These are phyloP conservation scores for Romanomermis culicivorax DNA, from an alignment of 2,888 invertebrate genomes.

Conservation along the genomic window DNA sequence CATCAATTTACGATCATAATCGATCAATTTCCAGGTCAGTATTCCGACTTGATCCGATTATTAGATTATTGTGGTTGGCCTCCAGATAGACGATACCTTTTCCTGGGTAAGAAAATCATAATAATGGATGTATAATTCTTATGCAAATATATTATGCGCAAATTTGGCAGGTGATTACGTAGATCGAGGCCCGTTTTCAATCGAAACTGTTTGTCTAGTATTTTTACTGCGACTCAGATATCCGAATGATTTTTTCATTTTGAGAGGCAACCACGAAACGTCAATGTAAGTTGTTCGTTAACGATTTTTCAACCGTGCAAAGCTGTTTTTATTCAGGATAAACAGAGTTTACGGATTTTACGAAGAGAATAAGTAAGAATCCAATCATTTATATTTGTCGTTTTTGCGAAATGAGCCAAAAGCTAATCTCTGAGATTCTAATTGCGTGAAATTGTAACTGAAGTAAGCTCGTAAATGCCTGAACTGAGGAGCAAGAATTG, in stretches of 20 bases:
- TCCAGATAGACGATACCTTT: background rate
- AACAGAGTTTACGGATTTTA: background rate
- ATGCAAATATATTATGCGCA: no score
- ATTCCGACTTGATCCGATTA: background rate
- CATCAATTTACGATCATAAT: no score
- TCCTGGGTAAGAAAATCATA: background rate
- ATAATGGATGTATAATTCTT: no score
- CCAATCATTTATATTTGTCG: no score
- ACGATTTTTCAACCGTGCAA: background rate
- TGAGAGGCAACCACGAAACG: background rate
- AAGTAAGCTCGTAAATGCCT: no score
- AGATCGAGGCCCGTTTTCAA: background rate
- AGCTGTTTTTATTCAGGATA: background rate
- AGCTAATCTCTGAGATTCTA: no score
- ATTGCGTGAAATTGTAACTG: no score
- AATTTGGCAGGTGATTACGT: conserved; percentile 1
- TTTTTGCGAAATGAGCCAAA: no score
- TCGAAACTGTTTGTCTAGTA: background rate
- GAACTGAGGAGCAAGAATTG: no score
- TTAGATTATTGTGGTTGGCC: background rate
- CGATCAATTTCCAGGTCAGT: no score
- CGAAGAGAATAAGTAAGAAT: background rate
- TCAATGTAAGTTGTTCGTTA: background rate
- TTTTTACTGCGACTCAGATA: background rate
- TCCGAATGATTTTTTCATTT: background rate